Percentiles rank a stretch among this genome's conserved stretches.
Conservation (phyloP, 2,888 invertebrate species). For the Drosophila paranaensis region DNA sequence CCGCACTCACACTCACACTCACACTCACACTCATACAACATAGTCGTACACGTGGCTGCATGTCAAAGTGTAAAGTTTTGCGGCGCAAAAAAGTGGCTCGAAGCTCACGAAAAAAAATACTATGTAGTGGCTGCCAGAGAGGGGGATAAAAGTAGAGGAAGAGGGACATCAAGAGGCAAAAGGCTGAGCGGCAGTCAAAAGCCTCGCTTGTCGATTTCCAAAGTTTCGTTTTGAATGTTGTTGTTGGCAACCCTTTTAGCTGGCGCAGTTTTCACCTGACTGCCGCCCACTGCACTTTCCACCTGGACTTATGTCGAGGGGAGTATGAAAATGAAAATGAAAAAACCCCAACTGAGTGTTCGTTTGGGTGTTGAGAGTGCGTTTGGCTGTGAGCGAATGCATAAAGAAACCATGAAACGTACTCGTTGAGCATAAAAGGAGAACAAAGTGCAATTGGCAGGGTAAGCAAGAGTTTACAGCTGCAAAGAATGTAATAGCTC, state of each 20-base stretch:
- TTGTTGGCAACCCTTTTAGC: slow-evolving; percentile 67
- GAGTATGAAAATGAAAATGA: slow-evolving; percentile 21
- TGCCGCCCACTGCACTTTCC: slow-evolving; percentile 34
- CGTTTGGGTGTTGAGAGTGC: neutral
- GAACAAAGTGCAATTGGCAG: neutral
- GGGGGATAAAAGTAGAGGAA: neutral
- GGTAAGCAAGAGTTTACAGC: slow-evolving; percentile 12
- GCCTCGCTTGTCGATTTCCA: slow-evolving; percentile 67
- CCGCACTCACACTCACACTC: slow-evolving; percentile 24
- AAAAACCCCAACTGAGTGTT: slow-evolving; percentile 13
- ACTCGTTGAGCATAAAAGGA: neutral
- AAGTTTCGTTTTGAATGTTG: slow-evolving; percentile 48
- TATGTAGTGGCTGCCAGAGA: neutral
- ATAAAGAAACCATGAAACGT: slow-evolving; percentile 38
- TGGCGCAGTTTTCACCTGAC: slow-evolving; percentile 53
- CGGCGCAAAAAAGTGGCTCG: slow-evolving; percentile 59
- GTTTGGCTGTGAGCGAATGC: slow-evolving; percentile 38
- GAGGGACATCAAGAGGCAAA: slow-evolving; percentile 11
- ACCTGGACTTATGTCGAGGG: slow-evolving; percentile 4
- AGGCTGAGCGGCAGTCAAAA: slow-evolving; percentile 60
- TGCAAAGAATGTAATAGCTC: neutral
- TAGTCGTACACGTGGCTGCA: slow-evolving; percentile 68
- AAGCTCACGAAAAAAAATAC: slow-evolving; percentile 48
- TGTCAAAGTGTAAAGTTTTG: slow-evolving; percentile 79
- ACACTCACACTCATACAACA: slow-evolving; percentile 26